Evolutionary conservation across 2,888 invertebrate species (phyloP).

Genomic region (Tenthredo distinguenda): DNA sequence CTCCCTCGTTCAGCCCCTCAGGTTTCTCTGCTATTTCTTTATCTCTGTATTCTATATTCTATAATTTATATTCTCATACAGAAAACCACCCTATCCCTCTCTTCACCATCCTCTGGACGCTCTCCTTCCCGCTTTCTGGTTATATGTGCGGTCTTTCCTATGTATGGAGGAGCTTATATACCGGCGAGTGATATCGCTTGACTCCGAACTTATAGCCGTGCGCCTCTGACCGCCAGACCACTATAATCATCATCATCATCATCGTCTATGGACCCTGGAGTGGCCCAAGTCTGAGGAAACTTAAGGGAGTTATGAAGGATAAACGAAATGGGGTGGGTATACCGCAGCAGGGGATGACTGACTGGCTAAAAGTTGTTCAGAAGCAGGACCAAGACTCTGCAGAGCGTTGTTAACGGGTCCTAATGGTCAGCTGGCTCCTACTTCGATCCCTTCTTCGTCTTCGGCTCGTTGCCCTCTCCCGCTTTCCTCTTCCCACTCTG

Average conservation of each 20-base stretch:
- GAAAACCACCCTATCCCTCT: neutral
- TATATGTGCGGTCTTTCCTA: neutral
- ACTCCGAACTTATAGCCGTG: neutral
- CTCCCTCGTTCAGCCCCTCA: slow-evolving; percentile 44
- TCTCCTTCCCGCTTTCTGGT: neutral
- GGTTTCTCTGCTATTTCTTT: slow-evolving; percentile 36
- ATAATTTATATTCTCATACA: neutral
- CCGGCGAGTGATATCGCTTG: slow-evolving; percentile 2
- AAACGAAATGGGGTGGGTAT: slow-evolving; percentile 36
- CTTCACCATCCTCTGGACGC: neutral
- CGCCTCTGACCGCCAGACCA: slow-evolving; percentile 1
- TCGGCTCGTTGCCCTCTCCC: neutral
- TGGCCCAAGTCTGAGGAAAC: neutral
- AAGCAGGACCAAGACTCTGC: neutral
- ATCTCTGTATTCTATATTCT: slow-evolving; percentile 50
- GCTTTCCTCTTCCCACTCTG: neutral
- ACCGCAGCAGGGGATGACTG: slow-evolving; percentile 33
- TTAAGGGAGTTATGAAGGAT: slow-evolving; percentile 43
- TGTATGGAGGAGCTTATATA: neutral
- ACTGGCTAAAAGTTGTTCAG: slow-evolving; percentile 15
- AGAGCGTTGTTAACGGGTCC: slow-evolving; percentile 39
- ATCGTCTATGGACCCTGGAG: slow-evolving; percentile 24
- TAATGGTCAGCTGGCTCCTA: slow-evolving; percentile 42
- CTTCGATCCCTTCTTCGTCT: slow-evolving; percentile 18
- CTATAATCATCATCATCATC: slow-evolving; percentile 40